Evolutionary conservation across 2,113 vertebrate species (phyloP).

Genomic region (Neodontobutis hainanensis): DNA sequence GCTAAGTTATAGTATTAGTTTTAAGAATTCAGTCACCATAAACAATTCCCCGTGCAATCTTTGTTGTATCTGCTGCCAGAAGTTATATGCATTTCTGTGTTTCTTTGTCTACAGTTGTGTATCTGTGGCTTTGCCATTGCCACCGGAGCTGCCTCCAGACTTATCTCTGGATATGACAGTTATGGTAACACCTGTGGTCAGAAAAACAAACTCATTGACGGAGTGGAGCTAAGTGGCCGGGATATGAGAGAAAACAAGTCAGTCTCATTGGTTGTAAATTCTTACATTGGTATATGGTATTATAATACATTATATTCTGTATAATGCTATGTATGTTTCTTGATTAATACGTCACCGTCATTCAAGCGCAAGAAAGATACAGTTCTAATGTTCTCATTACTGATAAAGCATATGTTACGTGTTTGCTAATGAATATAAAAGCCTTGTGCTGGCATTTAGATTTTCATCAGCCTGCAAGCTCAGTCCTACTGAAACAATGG

Average conservation of each 20-base stretch:
- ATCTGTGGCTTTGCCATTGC: conserved; percentile 93
- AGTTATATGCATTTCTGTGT: not conserved
- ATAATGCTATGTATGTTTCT: no score
- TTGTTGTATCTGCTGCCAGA: not conserved
- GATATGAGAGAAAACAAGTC: conserved; percentile 90
- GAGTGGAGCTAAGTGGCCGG: conserved; percentile 85
- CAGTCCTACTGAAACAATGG: conserved; percentile 66
- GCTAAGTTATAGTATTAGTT: no score
- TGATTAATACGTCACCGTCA: no score
- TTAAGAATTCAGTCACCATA: not conserved
- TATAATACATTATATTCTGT: no score
- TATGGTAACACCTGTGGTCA: conserved; percentile 96
- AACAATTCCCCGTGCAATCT: not conserved
- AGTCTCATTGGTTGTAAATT: conserved; percentile 49
- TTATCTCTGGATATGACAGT: conserved; percentile 94
- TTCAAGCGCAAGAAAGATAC: no score
- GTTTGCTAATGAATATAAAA: not conserved
- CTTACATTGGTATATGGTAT: no score
- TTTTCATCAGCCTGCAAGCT: conserved; percentile 39
- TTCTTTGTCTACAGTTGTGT: conserved; percentile 78
- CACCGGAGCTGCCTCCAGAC: conserved; percentile 90
- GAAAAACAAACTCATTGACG: conserved; percentile 88
- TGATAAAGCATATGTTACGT: no score
- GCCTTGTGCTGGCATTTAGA: conserved; percentile 15
- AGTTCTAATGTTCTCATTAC: no score